Evolutionary conservation across 2,888 invertebrate species (phyloP).

Genomic region (Gnatocerus cornutus): DNA sequence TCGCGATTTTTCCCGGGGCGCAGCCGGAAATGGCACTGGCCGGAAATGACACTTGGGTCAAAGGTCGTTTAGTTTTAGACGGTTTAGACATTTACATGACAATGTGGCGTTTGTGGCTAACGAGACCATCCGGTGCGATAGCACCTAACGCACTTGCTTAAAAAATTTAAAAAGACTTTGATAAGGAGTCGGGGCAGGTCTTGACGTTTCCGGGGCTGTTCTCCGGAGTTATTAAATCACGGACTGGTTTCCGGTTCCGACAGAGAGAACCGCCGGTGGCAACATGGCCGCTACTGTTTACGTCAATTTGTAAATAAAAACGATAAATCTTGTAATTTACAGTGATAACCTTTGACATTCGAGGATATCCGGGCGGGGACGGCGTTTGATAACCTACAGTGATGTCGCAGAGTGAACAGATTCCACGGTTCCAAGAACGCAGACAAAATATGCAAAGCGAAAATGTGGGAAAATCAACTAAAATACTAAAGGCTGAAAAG

Average conservation of each 20-base stretch:
- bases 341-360: constrained; percentile 43
- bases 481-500: no score
- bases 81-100: constrained; percentile 37
- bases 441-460: not conserved
- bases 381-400: constrained; percentile 29
- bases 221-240: constrained; percentile 34
- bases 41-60: constrained; percentile 34
- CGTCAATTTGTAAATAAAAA: constrained; percentile 48
- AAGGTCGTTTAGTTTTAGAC: constrained; percentile 42
- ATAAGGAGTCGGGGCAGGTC: not conserved
- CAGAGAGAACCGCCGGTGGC: constrained; percentile 24
- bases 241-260: constrained; percentile 36
- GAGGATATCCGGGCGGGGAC: constrained; percentile 45
- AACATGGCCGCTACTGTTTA: constrained; percentile 36
- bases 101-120: constrained; percentile 32
- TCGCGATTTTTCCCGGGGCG: constrained; percentile 30
- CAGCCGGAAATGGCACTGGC: constrained; percentile 24
- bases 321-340: constrained; percentile 33
- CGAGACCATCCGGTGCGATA: constrained; percentile 36
- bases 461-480: not conserved
- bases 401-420: not conserved
- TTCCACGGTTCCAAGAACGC: constrained; percentile 2
- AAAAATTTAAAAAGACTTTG: constrained; percentile 1
- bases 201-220: constrained; percentile 22
- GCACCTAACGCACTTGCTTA: constrained; percentile 27